A percentile compares a stretch with the other conserved stretches of the same genome.
phyloP scores from a whole-genome alignment of 2,797 vertebrate genomes.

The Pantherophis alleghaniensis region DNA sequence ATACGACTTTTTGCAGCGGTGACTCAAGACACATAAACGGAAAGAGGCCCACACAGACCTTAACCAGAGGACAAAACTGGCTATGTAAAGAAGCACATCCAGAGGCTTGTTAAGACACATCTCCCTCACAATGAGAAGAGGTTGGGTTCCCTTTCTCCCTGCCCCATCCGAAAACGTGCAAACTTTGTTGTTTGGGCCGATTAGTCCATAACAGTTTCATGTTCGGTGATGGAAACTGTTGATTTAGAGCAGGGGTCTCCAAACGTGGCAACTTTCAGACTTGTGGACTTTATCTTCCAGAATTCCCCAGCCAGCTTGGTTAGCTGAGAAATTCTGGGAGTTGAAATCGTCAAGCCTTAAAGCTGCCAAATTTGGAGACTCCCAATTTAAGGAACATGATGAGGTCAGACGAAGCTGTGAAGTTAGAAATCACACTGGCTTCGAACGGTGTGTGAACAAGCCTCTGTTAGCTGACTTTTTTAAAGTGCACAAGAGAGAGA shows the following conservation, averaged over 20 bases:
- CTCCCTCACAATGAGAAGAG: not conserved
- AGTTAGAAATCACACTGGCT: not conserved
- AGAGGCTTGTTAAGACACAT: not conserved
- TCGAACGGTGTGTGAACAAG: not conserved
- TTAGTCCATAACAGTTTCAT: not conserved
- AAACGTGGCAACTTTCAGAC: not conserved
- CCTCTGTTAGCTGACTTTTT: not conserved
- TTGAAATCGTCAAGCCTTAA: not conserved
- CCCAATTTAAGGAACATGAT: no score
- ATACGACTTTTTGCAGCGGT: constrained; percentile 2
- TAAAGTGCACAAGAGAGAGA: not conserved
- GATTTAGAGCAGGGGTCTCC: not conserved
- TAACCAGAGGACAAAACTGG: constrained; percentile 1
- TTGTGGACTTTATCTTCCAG: not conserved
- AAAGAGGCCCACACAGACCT: constrained; percentile 16
- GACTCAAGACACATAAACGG: not conserved
- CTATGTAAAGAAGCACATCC: not conserved
- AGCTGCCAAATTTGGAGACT: not conserved
- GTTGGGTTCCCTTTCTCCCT: no score
- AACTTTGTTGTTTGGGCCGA: not conserved
- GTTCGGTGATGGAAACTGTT: not conserved
- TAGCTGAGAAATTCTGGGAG: not conserved
- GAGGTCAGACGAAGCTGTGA: not conserved
- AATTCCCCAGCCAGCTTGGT: not conserved
- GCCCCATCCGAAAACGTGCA: rapidly evolving